Base-by-base conservation (phyloP, 1,140 invertebrate species). In the Lepidurus couesii region DNA sequence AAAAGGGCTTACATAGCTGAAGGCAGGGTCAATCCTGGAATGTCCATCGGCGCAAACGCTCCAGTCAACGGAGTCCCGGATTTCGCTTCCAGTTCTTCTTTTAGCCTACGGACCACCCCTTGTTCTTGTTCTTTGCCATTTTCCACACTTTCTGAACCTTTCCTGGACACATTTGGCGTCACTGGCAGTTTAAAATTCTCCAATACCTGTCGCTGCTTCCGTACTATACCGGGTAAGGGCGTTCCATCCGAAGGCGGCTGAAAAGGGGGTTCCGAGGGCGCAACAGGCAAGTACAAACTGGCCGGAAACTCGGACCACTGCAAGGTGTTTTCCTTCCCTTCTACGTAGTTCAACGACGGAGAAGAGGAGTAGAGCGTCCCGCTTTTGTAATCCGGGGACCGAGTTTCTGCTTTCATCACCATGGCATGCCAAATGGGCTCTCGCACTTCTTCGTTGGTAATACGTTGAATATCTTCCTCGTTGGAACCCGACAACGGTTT, bases 21-120 rank as follows among this genome's bases (percentile, higher is more conserved):
- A 9, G 24, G 73, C 5, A 84, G 83, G 9, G 79, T 75, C 74
- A 82, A 83, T 47, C 7, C 84, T 77, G 85, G 84, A 13, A 82
- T 76, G 65, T 47, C 44, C n/a, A 75, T 4, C 43, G 78, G 78
- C 42, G 77, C 77, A 42, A 78, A 78, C 1, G 77, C 73, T 65
- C 77, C 77, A 24, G 78, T 79, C 34, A 79, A 47, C 16, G 65
- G 78, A 26, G 82, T 83, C 73, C 85, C 89, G 6, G 89, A 91
- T 82, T 93, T 93, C 9, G 92, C 92, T 86, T 95, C 93, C 83
- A 95, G 93, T 83, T 93, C 92, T 84, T 92, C 92, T 85, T 93
- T 94, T 78, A 93, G 88, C 86, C 91, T 93, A 87, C 90, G 90
- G 24, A 95, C 93, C 81, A 91, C 90, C 88, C 87, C 44, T 75